Percentiles rank a stretch among this genome's conserved stretches.
Evolutionary conservation across 1,140 invertebrate species (phyloP).

Genomic region (Venustaconcha ellipsiformis): DNA sequence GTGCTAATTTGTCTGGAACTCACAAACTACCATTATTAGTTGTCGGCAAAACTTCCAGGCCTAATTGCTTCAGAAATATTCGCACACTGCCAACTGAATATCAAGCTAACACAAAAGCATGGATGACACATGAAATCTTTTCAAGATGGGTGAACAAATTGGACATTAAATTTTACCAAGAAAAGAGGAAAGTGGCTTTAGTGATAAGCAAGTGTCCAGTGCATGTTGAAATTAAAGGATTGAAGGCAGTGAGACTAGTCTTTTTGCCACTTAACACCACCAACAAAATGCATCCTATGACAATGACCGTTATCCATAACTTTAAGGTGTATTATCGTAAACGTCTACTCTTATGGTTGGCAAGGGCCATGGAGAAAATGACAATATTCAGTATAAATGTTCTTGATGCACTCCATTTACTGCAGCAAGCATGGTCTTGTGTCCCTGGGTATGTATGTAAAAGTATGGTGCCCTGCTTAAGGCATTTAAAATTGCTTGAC

Average conservation of each 20-base stretch:
- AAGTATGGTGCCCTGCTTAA: too few species aligned
- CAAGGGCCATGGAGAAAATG: not conserved
- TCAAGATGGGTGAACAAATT: constrained; percentile 32
- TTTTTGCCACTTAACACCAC: constrained; percentile 40
- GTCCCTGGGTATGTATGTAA: not conserved
- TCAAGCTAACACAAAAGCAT: constrained; percentile 64
- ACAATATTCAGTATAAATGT: not conserved
- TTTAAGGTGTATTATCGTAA: constrained; percentile 25
- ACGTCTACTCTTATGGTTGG: not conserved
- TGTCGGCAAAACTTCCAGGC: constrained; percentile 70
- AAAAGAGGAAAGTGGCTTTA: constrained; percentile 30
- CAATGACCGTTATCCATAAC: constrained; percentile 31
- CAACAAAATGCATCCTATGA: constrained; percentile 29
- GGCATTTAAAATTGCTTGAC: too few species aligned
- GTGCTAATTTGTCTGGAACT: constrained; percentile 14
- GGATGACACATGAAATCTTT: constrained; percentile 69
- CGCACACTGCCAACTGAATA: constrained; percentile 32
- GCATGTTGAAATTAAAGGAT: constrained; percentile 28
- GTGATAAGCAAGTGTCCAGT: constrained; percentile 36
- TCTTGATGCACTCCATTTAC: constrained; percentile 13
- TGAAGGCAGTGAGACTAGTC: constrained; percentile 49
- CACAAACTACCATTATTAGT: constrained; percentile 55
- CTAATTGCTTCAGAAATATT: constrained; percentile 68
- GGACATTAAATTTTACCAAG: constrained; percentile 30
- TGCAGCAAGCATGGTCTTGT: constrained; percentile 8